These are phyloP conservation scores for Arctocebus calabarensis DNA, from an alignment of 2,797 vertebrate species.

Conservation along the genomic window DNA sequence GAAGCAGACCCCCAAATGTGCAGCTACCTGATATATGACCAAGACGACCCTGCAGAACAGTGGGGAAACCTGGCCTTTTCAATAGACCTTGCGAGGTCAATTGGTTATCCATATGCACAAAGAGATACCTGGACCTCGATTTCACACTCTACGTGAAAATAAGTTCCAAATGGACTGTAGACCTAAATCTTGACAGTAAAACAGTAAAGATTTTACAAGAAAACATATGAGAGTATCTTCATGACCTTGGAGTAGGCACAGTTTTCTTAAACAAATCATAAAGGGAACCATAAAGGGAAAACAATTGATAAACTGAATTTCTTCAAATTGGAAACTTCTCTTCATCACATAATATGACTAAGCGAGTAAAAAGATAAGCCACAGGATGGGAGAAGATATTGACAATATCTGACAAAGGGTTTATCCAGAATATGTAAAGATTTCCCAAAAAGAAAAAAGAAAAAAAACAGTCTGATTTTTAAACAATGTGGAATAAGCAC, in stretches of 20 bases:
- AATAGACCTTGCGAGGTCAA: neutral
- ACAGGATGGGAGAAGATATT: neutral
- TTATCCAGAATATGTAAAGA: neutral
- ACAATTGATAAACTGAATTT: neutral
- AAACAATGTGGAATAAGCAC: neutral
- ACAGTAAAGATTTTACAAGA: constrained; percentile 53
- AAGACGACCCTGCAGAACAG: neutral
- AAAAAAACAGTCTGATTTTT: neutral
- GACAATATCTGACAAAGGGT: neutral
- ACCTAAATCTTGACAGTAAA: constrained; percentile 27
- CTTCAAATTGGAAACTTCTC: neutral
- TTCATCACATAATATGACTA: neutral
- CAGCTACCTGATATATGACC: neutral
- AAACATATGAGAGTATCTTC: constrained; percentile 10
- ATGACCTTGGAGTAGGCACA: constrained; percentile 4
- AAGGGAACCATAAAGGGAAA: constrained; percentile 12
- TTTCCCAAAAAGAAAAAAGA: constrained; percentile 34
- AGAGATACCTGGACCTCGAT: neutral
- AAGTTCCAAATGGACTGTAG: neutral
- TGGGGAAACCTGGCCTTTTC: neutral
- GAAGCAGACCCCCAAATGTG: neutral
- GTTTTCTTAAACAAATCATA: constrained; percentile 50
- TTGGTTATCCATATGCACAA: neutral
- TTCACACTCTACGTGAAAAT: constrained; percentile 52
- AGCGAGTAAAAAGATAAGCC: neutral